Evolutionary conservation across 2,888 invertebrate species (phyloP), one percentile per base, ranked within the genome.

Genomic region (Hydriomena furcata): DNA sequence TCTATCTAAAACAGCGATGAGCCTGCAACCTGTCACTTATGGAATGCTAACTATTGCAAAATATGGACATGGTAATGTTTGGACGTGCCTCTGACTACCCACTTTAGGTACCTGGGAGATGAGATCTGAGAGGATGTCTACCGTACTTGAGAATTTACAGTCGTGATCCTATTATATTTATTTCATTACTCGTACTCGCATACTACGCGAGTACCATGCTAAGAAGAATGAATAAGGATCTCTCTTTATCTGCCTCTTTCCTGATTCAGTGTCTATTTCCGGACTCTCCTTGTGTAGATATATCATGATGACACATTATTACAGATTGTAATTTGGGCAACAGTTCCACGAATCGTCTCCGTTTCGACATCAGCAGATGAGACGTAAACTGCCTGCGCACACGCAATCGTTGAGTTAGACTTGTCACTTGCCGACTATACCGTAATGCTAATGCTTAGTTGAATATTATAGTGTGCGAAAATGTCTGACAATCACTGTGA

Each of bases 391-490:
- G 57, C 66, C 61, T 44, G 28, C 17, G 50, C 61, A 58, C 78
- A 79, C 76, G 76, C 78, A 60, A 79, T 69, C 47, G 45, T 35
- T 59, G 58, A 70, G 63, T 76, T 73, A 75, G 52, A 50, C 52
- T 47, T 63, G 66, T 60, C 62, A 60, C 58, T 62, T 51, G 38
- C 46, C 30, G 55, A 61, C 55, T 50, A 52, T 25, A 34, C 34
- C 32, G 10, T 43, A 47, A 52, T 42, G 24, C 7, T 40, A 41
- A 34, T 43, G 38, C 32, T 47, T 48, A 47, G 28, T 48, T 37
- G 34, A 42, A 43, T 38, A 42, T 25, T 40, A 21, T 34, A 23
- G 13, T 40, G 30, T 13, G 38, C 20, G 28, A 25, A 35, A 47
- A 52, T 28, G 23, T 42, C 7, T 21, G 6, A 40, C 12, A 37